Base-by-base conservation (phyloP, 2,888 invertebrate genomes). In the Parascotia fuliginaria region DNA sequence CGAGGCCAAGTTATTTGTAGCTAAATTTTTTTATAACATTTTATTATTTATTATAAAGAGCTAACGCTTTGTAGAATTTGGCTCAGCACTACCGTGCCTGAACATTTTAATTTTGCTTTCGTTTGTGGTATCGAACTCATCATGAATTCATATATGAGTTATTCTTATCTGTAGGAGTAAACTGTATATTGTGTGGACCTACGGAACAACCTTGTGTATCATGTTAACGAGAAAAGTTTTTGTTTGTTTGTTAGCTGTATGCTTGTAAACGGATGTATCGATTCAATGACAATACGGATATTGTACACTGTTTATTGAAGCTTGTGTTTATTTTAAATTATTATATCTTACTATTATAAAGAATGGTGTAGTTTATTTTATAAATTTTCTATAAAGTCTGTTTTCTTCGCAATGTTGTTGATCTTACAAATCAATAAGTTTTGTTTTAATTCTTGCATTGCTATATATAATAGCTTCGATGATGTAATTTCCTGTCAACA, bases 141-240 rank as follows among this genome's bases (percentile, higher is more conserved):
- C 9, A 34, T 43, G 29, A n/a, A n/a, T n/a, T n/a, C n/a, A n/a
- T 28, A 6, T 29, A 11, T 19, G 11, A 9, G 13, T 24, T 24
- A 6, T 7, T 3, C 7, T 36, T 36, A 22, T 37, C 19, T 37
- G 3, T 37, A 29, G 1, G 5, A 3, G 5, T 12, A 24, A 29
- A 31, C 5, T 29, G 22, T 12, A 13, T 36, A 2, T 11, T 9
- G 28, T 24, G 24, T 24, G 7, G 4, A 24, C 24, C 5, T 16
- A 32, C 14, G 7, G 24, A 34, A 12, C 16, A 38, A 15, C 32
- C 19, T 33, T 28, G 39, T 46, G 39, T 46, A 29, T 47, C 28
- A 36, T 47, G 46, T 41, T 40, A 47, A 47, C 41, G 46, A 47
- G 46, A 41, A 41, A 47, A 41, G 16, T 47, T 47, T 27, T 13